Conservation (phyloP, 2,888 invertebrate species). For the Escarpia spicata region DNA sequence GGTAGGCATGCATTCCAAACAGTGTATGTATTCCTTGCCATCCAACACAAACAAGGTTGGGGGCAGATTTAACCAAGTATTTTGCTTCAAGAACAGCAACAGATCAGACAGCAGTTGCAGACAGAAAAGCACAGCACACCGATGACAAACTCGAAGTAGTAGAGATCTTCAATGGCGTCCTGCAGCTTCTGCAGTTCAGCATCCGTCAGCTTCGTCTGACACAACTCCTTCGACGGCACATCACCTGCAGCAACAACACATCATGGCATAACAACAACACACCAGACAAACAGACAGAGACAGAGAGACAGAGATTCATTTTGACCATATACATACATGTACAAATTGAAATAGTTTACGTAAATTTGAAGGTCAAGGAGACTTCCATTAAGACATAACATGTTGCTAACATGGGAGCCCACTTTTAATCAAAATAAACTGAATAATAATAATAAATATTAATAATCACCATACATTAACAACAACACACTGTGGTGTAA, state of each 20-base stretch:
- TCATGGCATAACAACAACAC: neutral
- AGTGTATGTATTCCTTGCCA: too few relatives aligned
- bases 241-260: constrained; percentile 52
- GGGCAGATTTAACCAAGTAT: neutral
- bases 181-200: constrained; percentile 63
- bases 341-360: too few relatives aligned
- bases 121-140: constrained; percentile 54
- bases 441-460: too few relatives aligned
- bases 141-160: constrained; percentile 69
- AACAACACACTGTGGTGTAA: too few relatives aligned
- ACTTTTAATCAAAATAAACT: too few relatives aligned
- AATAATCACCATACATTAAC: too few relatives aligned
- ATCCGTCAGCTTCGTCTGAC: constrained; percentile 61
- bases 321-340: too few relatives aligned
- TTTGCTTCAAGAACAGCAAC: neutral
- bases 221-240: constrained; percentile 63
- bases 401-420: too few relatives aligned
- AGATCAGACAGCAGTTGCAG: neutral
- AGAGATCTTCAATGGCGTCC: constrained; percentile 68
- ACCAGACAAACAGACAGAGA: neutral
- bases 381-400: too few relatives aligned
- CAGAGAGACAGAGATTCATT: too few relatives aligned
- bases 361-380: too few relatives aligned
- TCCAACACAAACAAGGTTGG: neutral
- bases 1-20: neutral